These are phyloP conservation scores for Pseudoatta argentina DNA, from an alignment of 1,140 invertebrate species.

Conservation along the genomic window DNA sequence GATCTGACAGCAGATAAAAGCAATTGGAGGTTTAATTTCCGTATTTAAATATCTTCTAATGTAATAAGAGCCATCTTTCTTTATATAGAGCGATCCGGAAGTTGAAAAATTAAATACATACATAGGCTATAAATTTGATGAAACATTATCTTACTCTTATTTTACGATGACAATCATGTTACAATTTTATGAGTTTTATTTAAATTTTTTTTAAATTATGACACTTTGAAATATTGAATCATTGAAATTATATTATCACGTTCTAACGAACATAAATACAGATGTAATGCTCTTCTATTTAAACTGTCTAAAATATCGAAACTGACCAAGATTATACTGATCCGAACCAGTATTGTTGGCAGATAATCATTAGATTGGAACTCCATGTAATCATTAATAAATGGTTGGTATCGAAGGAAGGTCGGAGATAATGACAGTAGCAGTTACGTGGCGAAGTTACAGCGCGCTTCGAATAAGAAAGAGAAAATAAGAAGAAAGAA, in stretches of 20 bases:
- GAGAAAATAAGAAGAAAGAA: background rate
- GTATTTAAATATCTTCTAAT: background rate
- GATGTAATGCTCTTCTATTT: background rate
- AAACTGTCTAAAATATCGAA: background rate
- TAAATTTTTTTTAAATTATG: background rate
- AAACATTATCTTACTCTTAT: no score
- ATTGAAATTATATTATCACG: background rate
- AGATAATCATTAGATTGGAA: background rate
- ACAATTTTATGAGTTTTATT: no score
- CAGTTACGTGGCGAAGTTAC: slow-evolving; percentile 20
- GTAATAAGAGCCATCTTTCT: background rate
- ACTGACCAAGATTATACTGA: background rate
- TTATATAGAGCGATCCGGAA: background rate
- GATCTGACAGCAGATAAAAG: slow-evolving; percentile 9
- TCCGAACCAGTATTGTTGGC: background rate
- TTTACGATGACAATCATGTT: no score
- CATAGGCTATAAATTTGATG: no score
- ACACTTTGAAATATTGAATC: background rate
- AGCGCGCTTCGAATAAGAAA: background rate
- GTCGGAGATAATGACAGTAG: slow-evolving; percentile 12
- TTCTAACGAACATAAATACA: background rate
- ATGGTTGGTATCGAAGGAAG: slow-evolving; percentile 3
- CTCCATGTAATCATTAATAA: background rate
- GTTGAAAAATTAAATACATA: background rate
- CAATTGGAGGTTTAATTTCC: background rate